Conservation (phyloP, 2,888 invertebrate genomes). For the Caenorhabditis plicata region DNA sequence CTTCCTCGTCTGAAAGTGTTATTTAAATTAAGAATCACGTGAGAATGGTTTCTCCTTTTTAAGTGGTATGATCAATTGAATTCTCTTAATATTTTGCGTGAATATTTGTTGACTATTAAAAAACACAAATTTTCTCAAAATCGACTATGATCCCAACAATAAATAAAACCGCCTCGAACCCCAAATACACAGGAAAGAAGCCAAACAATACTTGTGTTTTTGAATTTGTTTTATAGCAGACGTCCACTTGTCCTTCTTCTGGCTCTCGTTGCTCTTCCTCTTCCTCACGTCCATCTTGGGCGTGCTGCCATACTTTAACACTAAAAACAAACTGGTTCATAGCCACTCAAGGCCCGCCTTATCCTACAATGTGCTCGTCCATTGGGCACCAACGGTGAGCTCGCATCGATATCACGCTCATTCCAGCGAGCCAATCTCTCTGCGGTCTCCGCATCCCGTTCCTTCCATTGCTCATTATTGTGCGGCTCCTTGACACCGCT, state of each 20-base stretch:
- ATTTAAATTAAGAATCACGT: no score
- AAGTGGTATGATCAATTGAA: no score
- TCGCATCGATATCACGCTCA: conserved; percentile 29
- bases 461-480: conserved; percentile 37
- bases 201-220: conserved; percentile 61
- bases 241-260: conserved; percentile 50
- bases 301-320: conserved; percentile 20
- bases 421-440: conserved; percentile 48
- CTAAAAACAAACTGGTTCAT: background rate
- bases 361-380: conserved; percentile 23
- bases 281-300: conserved; percentile 28
- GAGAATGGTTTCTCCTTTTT: no score
- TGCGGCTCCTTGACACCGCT: background rate
- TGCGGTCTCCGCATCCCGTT: conserved; percentile 37
- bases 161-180: no score
- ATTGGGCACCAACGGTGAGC: conserved; percentile 29
- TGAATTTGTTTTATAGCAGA: conserved; percentile 57
- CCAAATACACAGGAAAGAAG: no score
- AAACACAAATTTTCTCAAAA: no score
- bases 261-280: conserved; percentile 21
- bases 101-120: no score
- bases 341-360: background rate
- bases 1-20: no score
- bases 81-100: no score
- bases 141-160: no score